A percentile compares a stretch with the other conserved stretches of the same genome.
Evolutionary conservation across 2,113 vertebrate species (phyloP).

Genomic region (Copsychus sechellarum): DNA sequence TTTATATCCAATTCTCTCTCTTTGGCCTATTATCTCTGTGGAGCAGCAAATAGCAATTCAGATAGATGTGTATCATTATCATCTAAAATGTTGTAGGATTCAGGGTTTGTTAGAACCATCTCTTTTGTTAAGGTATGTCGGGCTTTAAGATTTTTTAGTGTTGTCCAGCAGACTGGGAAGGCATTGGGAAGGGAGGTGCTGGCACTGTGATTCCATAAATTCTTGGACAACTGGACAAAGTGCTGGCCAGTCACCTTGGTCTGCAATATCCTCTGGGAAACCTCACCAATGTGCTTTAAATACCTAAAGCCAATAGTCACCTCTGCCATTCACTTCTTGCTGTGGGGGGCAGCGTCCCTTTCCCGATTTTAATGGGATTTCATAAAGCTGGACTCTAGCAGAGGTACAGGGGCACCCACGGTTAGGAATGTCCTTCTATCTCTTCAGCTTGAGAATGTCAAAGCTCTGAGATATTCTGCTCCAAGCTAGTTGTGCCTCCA

Average conservation of each 20-base stretch:
- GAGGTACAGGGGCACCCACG: background rate
- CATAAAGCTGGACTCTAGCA: background rate
- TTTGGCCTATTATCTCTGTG: background rate
- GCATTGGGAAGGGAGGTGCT: background rate
- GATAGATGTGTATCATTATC: background rate
- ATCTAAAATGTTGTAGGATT: background rate
- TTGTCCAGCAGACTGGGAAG: background rate
- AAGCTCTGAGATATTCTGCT: background rate
- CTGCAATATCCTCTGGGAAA: background rate
- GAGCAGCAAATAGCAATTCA: background rate
- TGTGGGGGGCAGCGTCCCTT: background rate
- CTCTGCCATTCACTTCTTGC: background rate
- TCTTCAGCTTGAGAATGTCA: background rate
- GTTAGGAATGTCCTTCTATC: background rate
- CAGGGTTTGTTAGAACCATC: background rate
- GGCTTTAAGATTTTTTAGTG: background rate
- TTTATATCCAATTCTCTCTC: background rate
- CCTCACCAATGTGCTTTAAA: background rate
- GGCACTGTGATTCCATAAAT: background rate
- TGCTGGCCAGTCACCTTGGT: background rate
- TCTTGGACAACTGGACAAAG: background rate
- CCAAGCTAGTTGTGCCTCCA: background rate
- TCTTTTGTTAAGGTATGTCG: background rate
- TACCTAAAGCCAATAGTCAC: background rate
- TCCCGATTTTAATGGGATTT: accelerated